These are phyloP conservation scores for Mythimna pallens DNA, from an alignment of 2,888 invertebrate genomes.

Conservation along the genomic window DNA sequence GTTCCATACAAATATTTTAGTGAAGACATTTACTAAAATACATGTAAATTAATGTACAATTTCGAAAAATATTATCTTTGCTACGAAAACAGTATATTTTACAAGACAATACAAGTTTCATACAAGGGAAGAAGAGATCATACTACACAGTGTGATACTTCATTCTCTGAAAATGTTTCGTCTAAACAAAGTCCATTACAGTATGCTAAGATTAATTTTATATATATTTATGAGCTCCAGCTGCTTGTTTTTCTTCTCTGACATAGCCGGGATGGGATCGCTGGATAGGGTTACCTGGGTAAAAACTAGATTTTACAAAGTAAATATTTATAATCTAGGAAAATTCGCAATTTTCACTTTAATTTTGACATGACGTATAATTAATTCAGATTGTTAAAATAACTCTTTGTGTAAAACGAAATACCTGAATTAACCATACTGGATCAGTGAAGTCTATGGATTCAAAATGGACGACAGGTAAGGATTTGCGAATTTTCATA, in stretches of 20 bases:
- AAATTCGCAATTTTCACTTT: slow-evolving; percentile 73
- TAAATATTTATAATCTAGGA: slow-evolving; percentile 74
- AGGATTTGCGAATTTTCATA: slow-evolving; percentile 79
- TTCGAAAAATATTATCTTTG: slow-evolving; percentile 33
- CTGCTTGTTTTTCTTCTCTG: slow-evolving; percentile 89
- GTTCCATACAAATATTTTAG: slow-evolving; percentile 55
- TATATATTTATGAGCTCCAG: slow-evolving; percentile 81
- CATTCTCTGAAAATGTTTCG: slow-evolving; percentile 33
- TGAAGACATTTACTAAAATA: slow-evolving; percentile 47
- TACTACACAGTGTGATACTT: slow-evolving; percentile 55
- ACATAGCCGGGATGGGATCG: slow-evolving; percentile 88
- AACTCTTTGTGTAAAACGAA: background rate
- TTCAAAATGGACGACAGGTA: slow-evolving; percentile 44
- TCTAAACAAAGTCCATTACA: slow-evolving; percentile 32
- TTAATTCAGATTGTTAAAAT: slow-evolving; percentile 47
- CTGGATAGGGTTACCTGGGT: slow-evolving; percentile 89
- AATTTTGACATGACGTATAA: slow-evolving; percentile 27
- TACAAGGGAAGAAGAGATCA: slow-evolving; percentile 55
- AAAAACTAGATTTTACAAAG: slow-evolving; percentile 79
- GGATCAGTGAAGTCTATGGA: slow-evolving; percentile 12
- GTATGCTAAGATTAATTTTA: slow-evolving; percentile 43
- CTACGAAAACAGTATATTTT: slow-evolving; percentile 54
- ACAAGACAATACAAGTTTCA: slow-evolving; percentile 53
- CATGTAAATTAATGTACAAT: slow-evolving; percentile 33
- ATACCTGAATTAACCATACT: slow-evolving; percentile 51